Conservation (phyloP, 2,888 invertebrate genomes). For the Tyria jacobaeae region DNA sequence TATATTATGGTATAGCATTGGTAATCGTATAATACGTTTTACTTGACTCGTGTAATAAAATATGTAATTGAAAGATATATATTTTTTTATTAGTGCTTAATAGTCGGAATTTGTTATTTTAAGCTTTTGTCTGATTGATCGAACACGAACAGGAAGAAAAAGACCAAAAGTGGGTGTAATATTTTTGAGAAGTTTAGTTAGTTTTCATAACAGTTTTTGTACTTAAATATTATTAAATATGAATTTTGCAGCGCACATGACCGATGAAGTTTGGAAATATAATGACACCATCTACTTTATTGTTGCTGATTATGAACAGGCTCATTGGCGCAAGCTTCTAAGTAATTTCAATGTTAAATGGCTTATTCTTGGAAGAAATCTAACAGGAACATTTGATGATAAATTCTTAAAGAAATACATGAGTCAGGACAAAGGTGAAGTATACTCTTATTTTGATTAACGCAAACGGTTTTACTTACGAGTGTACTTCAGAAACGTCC, state of each 20-base stretch:
- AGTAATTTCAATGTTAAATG: background rate
- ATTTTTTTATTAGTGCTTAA: too few species aligned
- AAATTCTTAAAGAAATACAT: slow-evolving; percentile 4
- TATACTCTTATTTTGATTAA: background rate
- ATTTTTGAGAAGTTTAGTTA: too few species aligned
- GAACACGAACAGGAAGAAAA: background rate
- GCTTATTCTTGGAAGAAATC: background rate
- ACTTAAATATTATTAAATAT: background rate
- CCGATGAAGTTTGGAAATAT: slow-evolving; percentile 8
- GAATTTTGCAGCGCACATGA: slow-evolving; percentile 5
- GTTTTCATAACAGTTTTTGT: background rate
- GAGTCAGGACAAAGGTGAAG: background rate
- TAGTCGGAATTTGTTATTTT: too few species aligned
- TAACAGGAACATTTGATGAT: background rate
- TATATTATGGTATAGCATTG: too few species aligned
- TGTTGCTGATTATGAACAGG: slow-evolving; percentile 1
- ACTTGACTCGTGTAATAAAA: too few species aligned
- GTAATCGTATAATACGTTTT: too few species aligned
- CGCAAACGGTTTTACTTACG: background rate
- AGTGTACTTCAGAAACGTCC: too few species aligned
- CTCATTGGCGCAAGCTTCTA: background rate
- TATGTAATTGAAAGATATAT: too few species aligned
- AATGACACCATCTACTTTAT: slow-evolving; percentile 4
- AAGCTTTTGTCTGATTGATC: background rate
- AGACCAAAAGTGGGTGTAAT: background rate